These are phyloP conservation scores for Melanogrammus aeglefinus DNA, from an alignment of 2,797 vertebrate species.

Conservation along the genomic window DNA sequence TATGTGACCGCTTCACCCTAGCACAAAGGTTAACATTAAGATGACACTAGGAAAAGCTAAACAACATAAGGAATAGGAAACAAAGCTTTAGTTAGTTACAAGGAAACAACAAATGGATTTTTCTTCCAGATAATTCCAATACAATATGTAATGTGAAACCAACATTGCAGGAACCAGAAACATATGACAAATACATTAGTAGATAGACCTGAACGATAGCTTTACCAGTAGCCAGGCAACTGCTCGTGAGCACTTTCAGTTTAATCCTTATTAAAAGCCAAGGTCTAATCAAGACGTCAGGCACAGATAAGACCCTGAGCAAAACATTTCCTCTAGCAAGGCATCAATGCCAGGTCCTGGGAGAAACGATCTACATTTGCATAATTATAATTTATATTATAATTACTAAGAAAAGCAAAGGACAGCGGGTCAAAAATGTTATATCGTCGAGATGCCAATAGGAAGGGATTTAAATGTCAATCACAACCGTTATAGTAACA, in stretches of 20 bases:
- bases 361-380: neutral
- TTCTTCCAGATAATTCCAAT: neutral
- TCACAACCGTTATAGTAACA: neutral
- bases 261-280: neutral
- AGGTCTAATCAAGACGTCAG: conserved; percentile 1
- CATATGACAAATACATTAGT: too few relatives aligned
- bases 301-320: neutral
- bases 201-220: neutral
- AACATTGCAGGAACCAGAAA: neutral
- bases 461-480: conserved; percentile 4
- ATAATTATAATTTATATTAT: conserved; percentile 5
- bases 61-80: too few relatives aligned
- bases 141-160: neutral
- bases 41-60: too few relatives aligned
- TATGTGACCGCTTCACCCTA: too few relatives aligned
- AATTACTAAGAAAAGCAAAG: neutral
- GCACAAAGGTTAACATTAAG: too few relatives aligned
- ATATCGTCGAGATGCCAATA: neutral
- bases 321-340: neutral
- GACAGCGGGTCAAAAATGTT: neutral
- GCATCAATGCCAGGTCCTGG: neutral
- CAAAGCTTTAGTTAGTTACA: too few relatives aligned
- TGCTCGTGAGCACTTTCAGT: neutral
- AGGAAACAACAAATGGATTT: too few relatives aligned
- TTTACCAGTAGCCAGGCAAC: neutral